Conservation (phyloP, 2,113 vertebrate species). For the Mungos mungo region DNA sequence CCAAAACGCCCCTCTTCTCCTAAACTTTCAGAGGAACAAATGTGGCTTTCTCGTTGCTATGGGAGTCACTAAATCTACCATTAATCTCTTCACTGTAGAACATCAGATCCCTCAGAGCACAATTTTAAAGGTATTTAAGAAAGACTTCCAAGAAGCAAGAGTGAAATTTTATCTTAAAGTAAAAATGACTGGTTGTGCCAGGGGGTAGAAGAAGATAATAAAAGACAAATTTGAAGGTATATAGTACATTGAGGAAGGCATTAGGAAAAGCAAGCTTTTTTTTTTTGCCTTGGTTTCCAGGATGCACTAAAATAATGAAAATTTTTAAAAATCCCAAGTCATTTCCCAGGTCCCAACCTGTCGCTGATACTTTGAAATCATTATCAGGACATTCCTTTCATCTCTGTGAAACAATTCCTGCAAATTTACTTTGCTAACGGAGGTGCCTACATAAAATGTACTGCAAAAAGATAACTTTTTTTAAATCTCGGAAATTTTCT, state of each 20-base stretch:
- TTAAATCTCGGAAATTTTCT: constrained; percentile 24
- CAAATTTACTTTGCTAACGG: background rate
- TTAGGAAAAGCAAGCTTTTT: background rate
- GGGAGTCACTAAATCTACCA: background rate
- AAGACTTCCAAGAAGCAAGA: background rate
- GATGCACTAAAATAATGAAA: background rate
- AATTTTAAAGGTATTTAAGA: constrained; percentile 21
- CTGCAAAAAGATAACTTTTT: background rate
- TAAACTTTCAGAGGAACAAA: background rate
- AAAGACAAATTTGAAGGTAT: background rate
- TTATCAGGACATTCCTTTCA: background rate
- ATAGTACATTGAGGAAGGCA: background rate
- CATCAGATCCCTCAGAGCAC: background rate
- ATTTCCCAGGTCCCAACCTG: background rate
- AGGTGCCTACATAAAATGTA: background rate
- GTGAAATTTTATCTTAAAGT: background rate
- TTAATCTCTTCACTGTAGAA: background rate
- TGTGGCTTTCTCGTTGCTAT: background rate
- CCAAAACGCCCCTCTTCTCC: background rate
- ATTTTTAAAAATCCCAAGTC: background rate
- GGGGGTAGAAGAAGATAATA: background rate
- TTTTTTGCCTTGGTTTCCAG: background rate
- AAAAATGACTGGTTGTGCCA: background rate
- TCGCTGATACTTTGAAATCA: background rate
- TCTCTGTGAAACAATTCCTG: background rate